Evolutionary conservation across 2,888 invertebrate species (phyloP), one percentile per base, ranked within the genome.

Genomic region (Hirudinaria manillensis): DNA sequence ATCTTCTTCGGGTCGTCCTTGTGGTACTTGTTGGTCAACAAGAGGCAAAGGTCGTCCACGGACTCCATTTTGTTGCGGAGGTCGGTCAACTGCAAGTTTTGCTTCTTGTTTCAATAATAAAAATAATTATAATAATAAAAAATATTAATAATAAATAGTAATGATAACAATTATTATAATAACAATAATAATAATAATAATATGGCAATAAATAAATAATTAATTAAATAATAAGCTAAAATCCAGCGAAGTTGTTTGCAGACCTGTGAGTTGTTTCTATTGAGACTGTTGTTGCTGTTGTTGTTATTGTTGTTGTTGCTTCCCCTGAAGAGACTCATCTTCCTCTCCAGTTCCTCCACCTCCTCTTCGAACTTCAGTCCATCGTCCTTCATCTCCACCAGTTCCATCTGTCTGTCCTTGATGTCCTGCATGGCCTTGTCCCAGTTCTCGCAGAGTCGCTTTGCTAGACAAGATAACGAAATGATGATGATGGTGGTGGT

Each of bases 361-460:
- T 68, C 36, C 32, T 29, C 68, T 1, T 68, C 36, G 36, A 68
- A 34, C 68, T 68, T 36, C n/a, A 36, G 21, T 3, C 61, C n/a
- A 4, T 56, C 21, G 10, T 65, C 36, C 24, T 65, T 56, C 36
- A 73, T 56, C 36, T 73, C 29, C 61, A 73, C 19, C 7, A 73
- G 38, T 32, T 36, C 65, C 65, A 38, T 38, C 24, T 65, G 34
- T 36, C 73, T 13, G n/a, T 55, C 65, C 38, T 73, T 56, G 1
- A 65, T 65, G 61, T 61, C 73, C 65, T 65, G 56, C 65, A 73
- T n/a, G 32, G 73, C 73, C 36, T 34, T 65, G 65, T 73, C 65
- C 73, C 73, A 73, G 65, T 38, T 73, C 29, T n/a, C 27, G 38
- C 73, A 73, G 10, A 73, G 38, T 27, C 34, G 34, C 13, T 24